Conservation (phyloP, 2,888 invertebrate genomes). For the Ganaspis brasiliensis region DNA sequence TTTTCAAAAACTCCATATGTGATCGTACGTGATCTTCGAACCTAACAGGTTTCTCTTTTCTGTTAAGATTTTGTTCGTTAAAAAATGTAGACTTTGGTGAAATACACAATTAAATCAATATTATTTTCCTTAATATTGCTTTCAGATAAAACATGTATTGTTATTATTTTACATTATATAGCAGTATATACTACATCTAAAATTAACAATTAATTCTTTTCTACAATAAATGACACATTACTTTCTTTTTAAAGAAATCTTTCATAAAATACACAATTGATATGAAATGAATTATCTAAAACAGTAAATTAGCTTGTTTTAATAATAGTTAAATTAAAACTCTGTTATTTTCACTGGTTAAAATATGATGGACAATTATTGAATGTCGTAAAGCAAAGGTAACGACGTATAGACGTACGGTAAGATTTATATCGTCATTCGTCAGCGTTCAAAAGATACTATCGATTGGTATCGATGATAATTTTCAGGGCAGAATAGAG, state of each 20-base stretch:
- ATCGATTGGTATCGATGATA: constrained; percentile 49
- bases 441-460: constrained; percentile 62
- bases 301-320: constrained; percentile 74
- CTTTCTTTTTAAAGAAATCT: constrained; percentile 69
- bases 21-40: constrained; percentile 69
- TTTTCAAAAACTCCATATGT: constrained; percentile 70
- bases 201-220: too few relatives aligned
- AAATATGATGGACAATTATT: constrained; percentile 79
- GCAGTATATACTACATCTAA: too few relatives aligned
- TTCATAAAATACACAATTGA: too few relatives aligned
- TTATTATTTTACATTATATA: too few relatives aligned
- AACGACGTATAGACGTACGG: constrained; percentile 55
- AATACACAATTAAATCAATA: too few relatives aligned
- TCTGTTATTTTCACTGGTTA: constrained; percentile 72
- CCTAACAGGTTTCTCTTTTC: constrained; percentile 61
- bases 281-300: too few relatives aligned
- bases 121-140: too few relatives aligned
- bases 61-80: background rate
- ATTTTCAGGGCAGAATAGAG: constrained; percentile 56
- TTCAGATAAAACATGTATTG: too few relatives aligned
- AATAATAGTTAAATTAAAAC: constrained; percentile 67
- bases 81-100: background rate
- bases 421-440: constrained; percentile 66
- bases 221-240: too few relatives aligned
- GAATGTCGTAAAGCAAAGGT: constrained; percentile 71